Evolutionary conservation across 2,888 invertebrate genomes (phyloP).

Genomic region (Tachina grossa): DNA sequence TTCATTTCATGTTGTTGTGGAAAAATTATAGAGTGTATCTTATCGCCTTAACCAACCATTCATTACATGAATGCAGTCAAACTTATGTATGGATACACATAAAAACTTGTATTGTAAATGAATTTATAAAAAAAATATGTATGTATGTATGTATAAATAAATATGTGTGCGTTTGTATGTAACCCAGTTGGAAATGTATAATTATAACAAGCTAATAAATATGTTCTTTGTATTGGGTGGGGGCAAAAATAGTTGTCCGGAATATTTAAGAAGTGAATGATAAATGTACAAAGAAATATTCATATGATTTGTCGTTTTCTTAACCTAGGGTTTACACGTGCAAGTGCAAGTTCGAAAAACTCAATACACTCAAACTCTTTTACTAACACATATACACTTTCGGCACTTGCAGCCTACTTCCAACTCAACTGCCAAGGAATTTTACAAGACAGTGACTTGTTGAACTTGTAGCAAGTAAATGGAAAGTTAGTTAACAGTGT

Average conservation of each 20-base stretch:
- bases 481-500: too few species aligned
- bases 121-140: neutral
- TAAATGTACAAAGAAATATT: neutral
- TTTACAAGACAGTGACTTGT: too few species aligned
- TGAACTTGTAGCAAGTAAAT: too few species aligned
- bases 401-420: too few species aligned
- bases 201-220: slow-evolving; percentile 15
- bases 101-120: slow-evolving; percentile 64
- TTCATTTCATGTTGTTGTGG: slow-evolving; percentile 53
- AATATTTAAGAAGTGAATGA: neutral
- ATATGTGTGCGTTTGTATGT: neutral
- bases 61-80: slow-evolving; percentile 63
- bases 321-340: too few species aligned
- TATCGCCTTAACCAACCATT: slow-evolving; percentile 65
- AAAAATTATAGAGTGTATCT: slow-evolving; percentile 53
- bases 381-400: too few species aligned
- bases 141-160: too few species aligned
- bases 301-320: too few species aligned
- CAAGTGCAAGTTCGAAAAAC: too few species aligned
- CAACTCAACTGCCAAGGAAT: too few species aligned
- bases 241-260: neutral
- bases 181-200: slow-evolving; percentile 66
- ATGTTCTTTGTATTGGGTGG: slow-evolving; percentile 6
- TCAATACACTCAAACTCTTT: too few species aligned
- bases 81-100: slow-evolving; percentile 41